Base-by-base conservation (phyloP, 2,797 vertebrate species). In the Diplodus puntazzo region DNA sequence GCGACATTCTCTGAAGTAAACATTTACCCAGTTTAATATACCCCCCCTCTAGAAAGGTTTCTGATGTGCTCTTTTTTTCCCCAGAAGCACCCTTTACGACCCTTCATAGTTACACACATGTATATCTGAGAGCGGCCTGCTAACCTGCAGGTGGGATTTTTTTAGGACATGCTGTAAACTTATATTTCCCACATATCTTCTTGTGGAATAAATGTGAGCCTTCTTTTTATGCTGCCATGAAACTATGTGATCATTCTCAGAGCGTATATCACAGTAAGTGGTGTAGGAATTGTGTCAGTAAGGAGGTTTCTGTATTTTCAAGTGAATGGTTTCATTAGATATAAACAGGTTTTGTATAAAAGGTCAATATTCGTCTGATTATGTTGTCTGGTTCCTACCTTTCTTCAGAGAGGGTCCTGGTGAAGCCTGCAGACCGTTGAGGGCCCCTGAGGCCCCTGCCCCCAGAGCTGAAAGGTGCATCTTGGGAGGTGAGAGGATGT, bases 401-500 rank as follows among this genome's bases (percentile, higher is more conserved):
- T 95, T 96, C 79, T 95, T 96, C 73, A 94, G 62, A 71, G 94
- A 92, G n/a, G 76, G 83, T 25, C 90, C 93, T 0, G 95, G 89
- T 14, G 96, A 94, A 48, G 88, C 81, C 12, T 97, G 96, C 30
- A 97, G 84, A 21, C 89, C 95, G 11, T 96, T 94, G 77, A 95
- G 87, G 16, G 92, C 88, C 81, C 91, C 92, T 0, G 96, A 92
- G 0, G 96, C 88, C 2, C 96, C 95, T 0, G 94, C 95, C 20
- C 88, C 90, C 4, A 98, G 91, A 70, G 96, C 87, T 0, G 97
- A 95, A 84, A 98, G 95, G 87, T 97, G 97, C 93, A 98, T 96
- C 92, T 97, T 99, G 81, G 97, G 96, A 59, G 97, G 92, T 4
- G 97, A 96, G 52, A 99, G 95, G 75, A 98, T 96, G 68, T 97